These are phyloP conservation scores for Drosophila sordidapex DNA, from an alignment of 2,888 invertebrate genomes.

Conservation along the genomic window DNA sequence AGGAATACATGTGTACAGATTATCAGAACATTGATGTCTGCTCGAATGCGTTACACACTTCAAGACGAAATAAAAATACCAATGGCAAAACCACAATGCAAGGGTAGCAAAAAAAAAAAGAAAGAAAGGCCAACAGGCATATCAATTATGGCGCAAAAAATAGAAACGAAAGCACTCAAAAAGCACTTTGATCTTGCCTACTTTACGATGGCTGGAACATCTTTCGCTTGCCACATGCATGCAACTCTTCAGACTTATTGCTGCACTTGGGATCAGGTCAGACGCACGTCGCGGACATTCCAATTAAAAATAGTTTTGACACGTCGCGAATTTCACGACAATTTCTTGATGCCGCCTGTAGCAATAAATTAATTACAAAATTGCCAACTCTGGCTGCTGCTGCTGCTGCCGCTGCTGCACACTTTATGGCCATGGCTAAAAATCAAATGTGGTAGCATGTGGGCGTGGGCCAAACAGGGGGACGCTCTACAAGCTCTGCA, in stretches of 20 bases:
- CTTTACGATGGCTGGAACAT: constrained; percentile 56
- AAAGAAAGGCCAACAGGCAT: constrained; percentile 26
- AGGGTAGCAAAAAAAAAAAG: not conserved
- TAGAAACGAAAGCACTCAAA: constrained; percentile 67
- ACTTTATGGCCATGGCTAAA: constrained; percentile 68
- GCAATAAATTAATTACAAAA: constrained; percentile 80
- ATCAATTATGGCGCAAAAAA: constrained; percentile 73
- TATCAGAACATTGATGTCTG: not conserved
- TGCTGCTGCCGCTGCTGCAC: constrained; percentile 12
- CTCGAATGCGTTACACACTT: not conserved
- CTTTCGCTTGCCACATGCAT: constrained; percentile 39
- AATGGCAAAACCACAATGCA: not conserved
- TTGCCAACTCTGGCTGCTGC: constrained; percentile 42
- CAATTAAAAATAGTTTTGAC: constrained; percentile 80
- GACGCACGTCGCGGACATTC: constrained; percentile 54
- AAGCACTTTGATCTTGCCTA: constrained; percentile 62
- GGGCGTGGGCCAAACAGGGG: constrained; percentile 43
- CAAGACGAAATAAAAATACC: not conserved
- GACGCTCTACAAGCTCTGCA: constrained; percentile 20
- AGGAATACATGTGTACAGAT: not conserved
- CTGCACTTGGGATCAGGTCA: constrained; percentile 47
- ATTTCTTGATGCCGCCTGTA: constrained; percentile 62
- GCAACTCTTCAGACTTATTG: constrained; percentile 2
- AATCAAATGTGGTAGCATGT: constrained; percentile 56
- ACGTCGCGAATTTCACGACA: constrained; percentile 66